phyloP scores from a whole-genome alignment of 2,797 vertebrate genomes.

The Sebastiscus albofasciatus region DNA sequence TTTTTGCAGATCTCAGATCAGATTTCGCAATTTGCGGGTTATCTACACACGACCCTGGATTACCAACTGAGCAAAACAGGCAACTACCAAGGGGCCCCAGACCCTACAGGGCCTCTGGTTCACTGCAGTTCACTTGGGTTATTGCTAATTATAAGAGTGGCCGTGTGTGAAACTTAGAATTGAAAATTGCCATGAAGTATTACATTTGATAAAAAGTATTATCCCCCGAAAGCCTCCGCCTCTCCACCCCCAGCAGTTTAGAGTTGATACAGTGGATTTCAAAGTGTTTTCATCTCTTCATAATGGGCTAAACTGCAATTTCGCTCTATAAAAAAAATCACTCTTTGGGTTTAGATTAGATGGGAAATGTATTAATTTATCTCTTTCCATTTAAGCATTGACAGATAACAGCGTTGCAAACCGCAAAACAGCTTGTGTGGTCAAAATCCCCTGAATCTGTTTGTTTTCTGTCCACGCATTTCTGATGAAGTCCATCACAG shows the following conservation, averaged over 20 bases:
- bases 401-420: neutral
- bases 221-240: neutral
- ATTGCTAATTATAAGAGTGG: neutral
- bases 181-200: neutral
- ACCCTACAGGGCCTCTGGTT: neutral
- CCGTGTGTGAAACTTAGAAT: neutral
- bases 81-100: neutral
- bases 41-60: neutral
- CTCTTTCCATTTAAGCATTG: slow-evolving; percentile 10
- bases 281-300: neutral
- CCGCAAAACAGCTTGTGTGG: slow-evolving; percentile 43
- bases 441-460: slow-evolving; percentile 48
- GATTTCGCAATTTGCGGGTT: too few relatives aligned
- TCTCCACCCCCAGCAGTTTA: neutral
- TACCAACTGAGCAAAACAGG: neutral
- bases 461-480: slow-evolving; percentile 54
- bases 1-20: too few relatives aligned
- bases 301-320: neutral
- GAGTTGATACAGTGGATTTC: neutral
- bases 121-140: neutral
- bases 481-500: slow-evolving; percentile 43
- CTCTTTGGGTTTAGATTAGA: slow-evolving; percentile 33
- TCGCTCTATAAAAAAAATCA: neutral
- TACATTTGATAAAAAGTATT: slow-evolving; percentile 1
- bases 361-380: slow-evolving; percentile 15